Evolutionary conservation across 1,140 invertebrate genomes (phyloP).

Genomic region (Nasonia longicornis): DNA sequence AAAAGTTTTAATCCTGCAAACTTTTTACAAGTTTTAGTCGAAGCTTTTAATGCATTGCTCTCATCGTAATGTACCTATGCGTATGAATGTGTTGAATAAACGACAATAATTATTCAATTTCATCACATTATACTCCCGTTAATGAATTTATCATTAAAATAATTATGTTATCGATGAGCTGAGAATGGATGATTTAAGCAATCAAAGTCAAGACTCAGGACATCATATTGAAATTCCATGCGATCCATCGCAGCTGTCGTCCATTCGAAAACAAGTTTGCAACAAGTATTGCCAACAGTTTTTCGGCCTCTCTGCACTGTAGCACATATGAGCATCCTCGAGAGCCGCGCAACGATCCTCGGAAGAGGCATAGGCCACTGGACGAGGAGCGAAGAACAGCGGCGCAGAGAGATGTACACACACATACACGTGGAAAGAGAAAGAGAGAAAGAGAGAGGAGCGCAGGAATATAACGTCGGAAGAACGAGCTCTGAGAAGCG

Average conservation of each 20-base stretch:
- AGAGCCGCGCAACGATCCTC: not conserved
- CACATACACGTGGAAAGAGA: not conserved
- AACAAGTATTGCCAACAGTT: not conserved
- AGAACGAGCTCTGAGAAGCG: slow-evolving; percentile 21
- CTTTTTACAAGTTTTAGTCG: not conserved
- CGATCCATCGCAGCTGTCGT: not conserved
- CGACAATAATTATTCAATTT: too few relatives aligned
- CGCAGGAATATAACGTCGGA: not conserved
- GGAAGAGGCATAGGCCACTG: slow-evolving; percentile 28
- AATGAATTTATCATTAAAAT: too few relatives aligned
- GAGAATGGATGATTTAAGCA: not conserved
- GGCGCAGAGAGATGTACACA: slow-evolving; percentile 5
- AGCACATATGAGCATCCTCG: not conserved
- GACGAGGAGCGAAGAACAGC: slow-evolving; percentile 11
- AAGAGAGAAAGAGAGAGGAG: not conserved
- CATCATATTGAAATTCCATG: not conserved
- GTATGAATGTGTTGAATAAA: too few relatives aligned
- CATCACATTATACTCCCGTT: too few relatives aligned
- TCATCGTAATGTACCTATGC: too few relatives aligned
- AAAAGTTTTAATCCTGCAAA: slow-evolving; percentile 5
- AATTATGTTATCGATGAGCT: not conserved
- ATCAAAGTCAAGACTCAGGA: not conserved
- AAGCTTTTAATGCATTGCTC: too few relatives aligned
- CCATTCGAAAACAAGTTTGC: not conserved
- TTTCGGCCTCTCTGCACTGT: not conserved